Evolutionary conservation across 2,888 invertebrate species (phyloP).

Genomic region (Amblyjoppa fuscipennis): DNA sequence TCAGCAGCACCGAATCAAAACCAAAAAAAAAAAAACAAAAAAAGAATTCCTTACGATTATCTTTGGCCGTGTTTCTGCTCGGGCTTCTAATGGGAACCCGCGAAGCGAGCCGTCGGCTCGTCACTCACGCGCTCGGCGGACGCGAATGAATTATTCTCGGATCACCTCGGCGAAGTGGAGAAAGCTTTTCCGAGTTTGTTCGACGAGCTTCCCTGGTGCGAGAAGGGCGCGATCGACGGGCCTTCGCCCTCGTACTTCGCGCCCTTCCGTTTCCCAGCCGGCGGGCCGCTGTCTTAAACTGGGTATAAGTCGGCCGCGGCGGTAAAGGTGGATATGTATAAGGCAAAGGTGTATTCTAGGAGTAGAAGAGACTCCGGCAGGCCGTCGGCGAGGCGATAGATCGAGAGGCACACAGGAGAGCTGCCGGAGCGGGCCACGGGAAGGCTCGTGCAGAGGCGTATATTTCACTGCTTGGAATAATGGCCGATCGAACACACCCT

Average conservation of each 20-base stretch:
- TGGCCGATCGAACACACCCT: constrained; percentile 80
- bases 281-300: not conserved
- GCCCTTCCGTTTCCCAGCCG: too few relatives aligned
- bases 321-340: not conserved
- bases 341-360: not conserved
- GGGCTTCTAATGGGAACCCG: constrained; percentile 57
- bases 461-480: constrained; percentile 76
- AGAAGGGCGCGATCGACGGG: too few relatives aligned
- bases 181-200: constrained; percentile 57
- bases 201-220: not conserved
- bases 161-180: constrained; percentile 62
- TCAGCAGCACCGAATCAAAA: constrained; percentile 9
- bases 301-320: not conserved
- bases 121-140: constrained; percentile 64
- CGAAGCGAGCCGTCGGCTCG: constrained; percentile 62
- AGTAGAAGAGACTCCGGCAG: constrained; percentile 4
- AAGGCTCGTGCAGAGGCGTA: constrained; percentile 74
- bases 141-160: constrained; percentile 66
- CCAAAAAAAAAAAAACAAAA: not conserved
- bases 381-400: constrained; percentile 30
- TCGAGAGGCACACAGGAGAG: constrained; percentile 15
- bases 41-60: constrained; percentile 35
- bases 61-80: constrained; percentile 43
- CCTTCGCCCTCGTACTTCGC: too few relatives aligned
- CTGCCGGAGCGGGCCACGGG: constrained; percentile 38